Base-by-base conservation (phyloP, 2,113 vertebrate species). In the Paraplagusia blochii region DNA sequence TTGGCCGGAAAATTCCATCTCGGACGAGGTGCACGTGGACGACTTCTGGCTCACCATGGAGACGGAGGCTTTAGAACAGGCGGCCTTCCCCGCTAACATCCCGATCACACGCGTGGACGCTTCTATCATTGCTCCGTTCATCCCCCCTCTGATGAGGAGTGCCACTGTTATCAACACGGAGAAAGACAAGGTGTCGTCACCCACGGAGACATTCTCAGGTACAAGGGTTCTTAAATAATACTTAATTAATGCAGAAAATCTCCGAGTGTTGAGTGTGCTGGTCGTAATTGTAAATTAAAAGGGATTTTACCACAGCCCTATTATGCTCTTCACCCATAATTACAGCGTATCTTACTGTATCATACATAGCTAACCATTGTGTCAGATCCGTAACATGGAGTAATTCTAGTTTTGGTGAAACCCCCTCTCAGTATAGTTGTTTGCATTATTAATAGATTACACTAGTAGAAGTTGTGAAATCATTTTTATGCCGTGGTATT, bases 31-130 rank as follows among this genome's bases (percentile, higher is more conserved):
- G 12, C 95, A 93, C 4, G 88, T 94, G 45, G 97, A 99, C 53
- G 97, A 98, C 83, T 99, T 99, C 63, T 99, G 97, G 97, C 89
- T 95, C 77, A 95, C 94, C 0, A 95, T 99, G 94, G 97, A 99
- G 81, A 94, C 91, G 0, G 97, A 98, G 79, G 96, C 96, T 33
- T 92, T 99, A 16, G 97, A 99, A 81, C 96, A 98, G 74, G 90
- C 94, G 14, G 92, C 90, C 16, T 99, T 99, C 82, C 95, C 96
- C 44, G 84, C 93, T 34, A 93, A 92, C 69, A 91, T 98, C 68
- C 94, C 96, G 11, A 94, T 98, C 86, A 98, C 95, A 13, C 95
- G 94, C 50, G 93, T 98, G 44, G 97, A 99, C 57, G 97, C 96
- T 63, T 98, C 96, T 56, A 96, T 98, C 68, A 90, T 99, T 29